These are phyloP conservation scores for Prunella fulvescens DNA, from an alignment of 2,113 vertebrate species.

Conservation along the genomic window DNA sequence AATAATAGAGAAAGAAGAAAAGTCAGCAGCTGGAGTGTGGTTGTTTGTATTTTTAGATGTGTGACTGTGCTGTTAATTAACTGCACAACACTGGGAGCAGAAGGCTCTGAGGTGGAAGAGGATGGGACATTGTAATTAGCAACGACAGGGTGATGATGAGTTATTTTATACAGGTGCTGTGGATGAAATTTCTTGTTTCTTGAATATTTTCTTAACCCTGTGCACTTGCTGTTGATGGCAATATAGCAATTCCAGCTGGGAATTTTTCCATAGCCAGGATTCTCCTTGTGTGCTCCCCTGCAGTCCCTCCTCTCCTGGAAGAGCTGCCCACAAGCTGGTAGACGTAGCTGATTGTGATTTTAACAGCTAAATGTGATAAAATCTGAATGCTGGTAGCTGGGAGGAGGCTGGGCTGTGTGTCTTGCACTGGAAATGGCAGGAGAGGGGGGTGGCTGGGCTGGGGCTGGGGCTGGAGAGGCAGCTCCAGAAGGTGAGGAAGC, in stretches of 20 bases:
- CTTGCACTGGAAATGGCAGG: not conserved
- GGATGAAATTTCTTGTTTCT: not conserved
- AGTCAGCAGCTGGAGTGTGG: not conserved
- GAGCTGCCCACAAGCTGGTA: not conserved
- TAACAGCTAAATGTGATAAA: not conserved
- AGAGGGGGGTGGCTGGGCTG: not conserved
- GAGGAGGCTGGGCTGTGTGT: not conserved
- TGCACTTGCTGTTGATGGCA: not conserved
- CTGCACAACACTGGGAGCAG: not conserved
- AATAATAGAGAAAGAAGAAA: not conserved
- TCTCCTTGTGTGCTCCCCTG: accelerated
- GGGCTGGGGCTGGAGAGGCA: not conserved
- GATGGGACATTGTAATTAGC: not conserved
- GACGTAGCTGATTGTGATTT: not conserved
- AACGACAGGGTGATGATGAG: not conserved
- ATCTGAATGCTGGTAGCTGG: not conserved
- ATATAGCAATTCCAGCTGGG: not conserved
- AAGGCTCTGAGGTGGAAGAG: not conserved
- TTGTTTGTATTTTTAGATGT: not conserved
- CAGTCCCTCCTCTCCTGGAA: not conserved
- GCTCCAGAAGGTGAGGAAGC: not conserved
- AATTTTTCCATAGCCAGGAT: not conserved
- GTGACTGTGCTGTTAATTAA: not conserved
- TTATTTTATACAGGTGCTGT: not conserved
- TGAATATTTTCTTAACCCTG: not conserved